Conservation (phyloP, 2,888 invertebrate species). For the Gastrophysa polygoni region DNA sequence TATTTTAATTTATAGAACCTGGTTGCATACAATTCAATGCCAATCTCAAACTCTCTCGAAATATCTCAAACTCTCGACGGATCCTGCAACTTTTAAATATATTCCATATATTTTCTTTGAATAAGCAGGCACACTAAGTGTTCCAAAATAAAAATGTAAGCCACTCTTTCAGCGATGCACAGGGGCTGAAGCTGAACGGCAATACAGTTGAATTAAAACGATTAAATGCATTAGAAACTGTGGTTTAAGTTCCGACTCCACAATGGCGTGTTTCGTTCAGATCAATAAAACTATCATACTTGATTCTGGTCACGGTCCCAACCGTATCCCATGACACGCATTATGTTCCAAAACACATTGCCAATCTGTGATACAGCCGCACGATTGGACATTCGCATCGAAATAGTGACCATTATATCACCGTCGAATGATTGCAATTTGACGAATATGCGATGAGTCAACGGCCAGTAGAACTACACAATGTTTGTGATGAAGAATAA, state of each 20-base stretch:
- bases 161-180: slow-evolving; percentile 41
- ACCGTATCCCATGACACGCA: slow-evolving; percentile 54
- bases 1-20: too few relatives aligned
- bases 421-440: neutral
- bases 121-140: too few relatives aligned
- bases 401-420: slow-evolving; percentile 28
- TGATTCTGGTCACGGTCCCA: slow-evolving; percentile 55
- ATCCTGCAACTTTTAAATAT: too few relatives aligned
- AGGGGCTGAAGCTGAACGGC: slow-evolving; percentile 45
- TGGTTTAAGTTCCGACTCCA: slow-evolving; percentile 48
- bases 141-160: slow-evolving; percentile 43
- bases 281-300: slow-evolving; percentile 50
- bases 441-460: too few relatives aligned
- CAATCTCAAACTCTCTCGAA: too few relatives aligned
- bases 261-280: slow-evolving; percentile 47
- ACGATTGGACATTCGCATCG: slow-evolving; percentile 44
- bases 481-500: too few relatives aligned
- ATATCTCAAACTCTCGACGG: too few relatives aligned
- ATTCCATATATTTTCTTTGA: too few relatives aligned
- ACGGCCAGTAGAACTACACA: too few relatives aligned
- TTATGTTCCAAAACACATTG: slow-evolving; percentile 55
- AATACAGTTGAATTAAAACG: slow-evolving; percentile 50
- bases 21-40: too few relatives aligned
- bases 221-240: slow-evolving; percentile 48
- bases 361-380: slow-evolving; percentile 52